A percentile compares a stretch with the other conserved stretches of the same genome.
These are phyloP conservation scores for Ariopsis seemanni DNA, from an alignment of 2,113 vertebrate genomes.

Conservation along the genomic window DNA sequence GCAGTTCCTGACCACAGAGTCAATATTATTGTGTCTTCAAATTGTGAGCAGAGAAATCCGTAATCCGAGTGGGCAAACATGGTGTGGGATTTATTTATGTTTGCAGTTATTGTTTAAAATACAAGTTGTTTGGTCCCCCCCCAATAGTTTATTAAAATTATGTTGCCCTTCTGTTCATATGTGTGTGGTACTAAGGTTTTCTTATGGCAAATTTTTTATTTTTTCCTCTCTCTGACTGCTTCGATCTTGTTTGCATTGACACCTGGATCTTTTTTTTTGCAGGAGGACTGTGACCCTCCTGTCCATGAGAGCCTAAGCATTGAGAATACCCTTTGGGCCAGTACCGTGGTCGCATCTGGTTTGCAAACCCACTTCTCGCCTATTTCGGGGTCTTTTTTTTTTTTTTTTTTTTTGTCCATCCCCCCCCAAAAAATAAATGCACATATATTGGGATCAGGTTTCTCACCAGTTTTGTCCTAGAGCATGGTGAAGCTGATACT, in stretches of 20 bases:
- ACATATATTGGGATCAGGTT: background rate
- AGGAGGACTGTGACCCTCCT: constrained; percentile 92
- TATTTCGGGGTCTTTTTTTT: background rate
- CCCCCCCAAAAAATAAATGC: background rate
- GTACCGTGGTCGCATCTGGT: constrained; percentile 96
- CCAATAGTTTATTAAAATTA: background rate
- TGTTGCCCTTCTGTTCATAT: background rate
- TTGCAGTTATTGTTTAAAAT: background rate
- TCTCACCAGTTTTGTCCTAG: background rate
- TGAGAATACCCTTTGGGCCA: constrained; percentile 96
- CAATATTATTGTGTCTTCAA: background rate
- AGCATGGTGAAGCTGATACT: constrained; percentile 8
- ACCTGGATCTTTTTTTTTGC: constrained; percentile 30
- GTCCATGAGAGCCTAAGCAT: constrained; percentile 92
- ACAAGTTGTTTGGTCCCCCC: no score
- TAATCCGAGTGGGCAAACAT: background rate
- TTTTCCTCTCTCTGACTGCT: background rate
- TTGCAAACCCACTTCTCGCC: constrained; percentile 44
- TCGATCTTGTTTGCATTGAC: background rate
- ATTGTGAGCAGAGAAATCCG: background rate
- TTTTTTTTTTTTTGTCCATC: background rate
- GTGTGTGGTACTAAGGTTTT: background rate
- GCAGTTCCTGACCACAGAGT: background rate
- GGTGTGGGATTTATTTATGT: background rate
- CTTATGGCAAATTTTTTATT: background rate